These are phyloP conservation scores for Pteropus rufus DNA, from an alignment of 2,797 vertebrate species.

Conservation along the genomic window DNA sequence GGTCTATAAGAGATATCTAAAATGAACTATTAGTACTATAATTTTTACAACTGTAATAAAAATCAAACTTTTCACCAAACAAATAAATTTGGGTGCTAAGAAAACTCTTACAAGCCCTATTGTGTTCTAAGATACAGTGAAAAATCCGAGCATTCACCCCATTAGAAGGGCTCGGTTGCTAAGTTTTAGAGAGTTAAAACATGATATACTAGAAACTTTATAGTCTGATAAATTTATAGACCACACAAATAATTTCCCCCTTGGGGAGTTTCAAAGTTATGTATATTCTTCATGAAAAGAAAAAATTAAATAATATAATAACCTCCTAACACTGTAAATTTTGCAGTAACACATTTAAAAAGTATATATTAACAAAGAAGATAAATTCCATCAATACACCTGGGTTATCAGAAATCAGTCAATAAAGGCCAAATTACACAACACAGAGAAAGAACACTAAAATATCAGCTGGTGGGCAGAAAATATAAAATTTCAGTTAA, in stretches of 20 bases:
- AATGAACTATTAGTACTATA: background rate
- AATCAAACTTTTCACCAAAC: background rate
- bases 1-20: background rate
- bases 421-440: background rate
- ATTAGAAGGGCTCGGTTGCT: background rate
- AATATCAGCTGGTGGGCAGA: background rate
- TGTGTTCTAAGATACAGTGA: background rate
- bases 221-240: background rate
- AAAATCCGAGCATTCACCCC: background rate
- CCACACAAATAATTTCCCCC: background rate
- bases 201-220: background rate
- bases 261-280: constrained; percentile 11
- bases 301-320: constrained; percentile 16
- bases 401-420: constrained; percentile 8
- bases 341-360: background rate
- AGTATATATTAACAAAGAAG: background rate
- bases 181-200: constrained; percentile 24
- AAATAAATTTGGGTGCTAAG: background rate
- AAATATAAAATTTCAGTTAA: background rate
- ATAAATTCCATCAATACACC: background rate
- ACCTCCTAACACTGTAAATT: background rate
- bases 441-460: background rate
- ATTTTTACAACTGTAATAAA: background rate
- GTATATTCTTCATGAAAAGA: background rate
- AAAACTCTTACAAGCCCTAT: background rate